These are phyloP conservation scores for Bombus pyrosoma DNA, from an alignment of 1,140 invertebrate species.

Conservation along the genomic window DNA sequence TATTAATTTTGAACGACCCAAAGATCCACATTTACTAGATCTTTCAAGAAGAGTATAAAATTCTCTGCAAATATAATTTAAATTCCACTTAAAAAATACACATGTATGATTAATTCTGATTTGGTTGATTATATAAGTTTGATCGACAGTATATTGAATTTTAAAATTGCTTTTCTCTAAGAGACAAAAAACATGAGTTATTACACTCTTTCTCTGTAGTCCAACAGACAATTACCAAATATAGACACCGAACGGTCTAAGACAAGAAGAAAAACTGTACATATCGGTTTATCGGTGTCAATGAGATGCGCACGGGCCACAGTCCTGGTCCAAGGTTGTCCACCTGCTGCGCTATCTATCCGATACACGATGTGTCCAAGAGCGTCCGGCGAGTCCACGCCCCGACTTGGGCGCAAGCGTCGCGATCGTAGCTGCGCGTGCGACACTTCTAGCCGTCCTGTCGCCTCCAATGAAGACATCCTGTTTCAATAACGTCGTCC, in stretches of 20 bases:
- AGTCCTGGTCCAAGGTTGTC: constrained; percentile 70
- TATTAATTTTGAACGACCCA: background rate
- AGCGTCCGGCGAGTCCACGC: constrained; percentile 1
- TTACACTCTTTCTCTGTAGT: no score
- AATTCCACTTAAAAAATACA: no score
- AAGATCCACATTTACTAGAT: background rate
- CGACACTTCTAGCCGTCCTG: background rate
- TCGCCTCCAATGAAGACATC: constrained; percentile 39
- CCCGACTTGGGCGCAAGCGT: constrained; percentile 20
- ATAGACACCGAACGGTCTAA: background rate
- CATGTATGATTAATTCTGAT: no score
- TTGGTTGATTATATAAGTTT: no score
- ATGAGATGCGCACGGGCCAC: constrained; percentile 68
- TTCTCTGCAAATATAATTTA: background rate
- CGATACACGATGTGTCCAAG: constrained; percentile 20
- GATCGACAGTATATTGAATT: no score
- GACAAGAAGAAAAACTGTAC: constrained; percentile 26
- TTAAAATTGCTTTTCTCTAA: no score
- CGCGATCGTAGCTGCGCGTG: constrained; percentile 8
- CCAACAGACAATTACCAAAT: background rate
- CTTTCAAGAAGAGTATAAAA: background rate
- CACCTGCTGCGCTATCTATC: constrained; percentile 65
- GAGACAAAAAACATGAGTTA: no score
- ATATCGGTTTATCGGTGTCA: constrained; percentile 65
- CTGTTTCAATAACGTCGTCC: constrained; percentile 14